A percentile compares a stretch with the other conserved stretches of the same genome.
These are phyloP conservation scores for Drymodes brunneopygia DNA, from an alignment of 2,113 vertebrate species.

Conservation along the genomic window DNA sequence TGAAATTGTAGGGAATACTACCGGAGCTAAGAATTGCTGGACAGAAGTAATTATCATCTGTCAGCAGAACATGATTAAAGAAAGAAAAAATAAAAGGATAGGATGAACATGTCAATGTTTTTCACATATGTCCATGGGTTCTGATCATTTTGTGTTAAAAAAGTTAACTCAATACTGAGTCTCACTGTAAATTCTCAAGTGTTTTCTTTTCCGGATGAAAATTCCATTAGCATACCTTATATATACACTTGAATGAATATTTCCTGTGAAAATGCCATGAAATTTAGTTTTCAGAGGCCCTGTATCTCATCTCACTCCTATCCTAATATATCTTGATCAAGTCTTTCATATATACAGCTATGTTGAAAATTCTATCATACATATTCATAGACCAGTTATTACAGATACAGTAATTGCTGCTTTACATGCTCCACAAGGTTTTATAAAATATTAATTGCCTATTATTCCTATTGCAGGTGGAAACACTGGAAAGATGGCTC, in stretches of 20 bases:
- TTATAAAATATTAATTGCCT: conserved; percentile 69
- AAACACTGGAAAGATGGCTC: not conserved
- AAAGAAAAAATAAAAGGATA: not conserved
- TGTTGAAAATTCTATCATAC: conserved; percentile 44
- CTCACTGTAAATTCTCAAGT: not conserved
- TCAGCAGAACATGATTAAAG: not conserved
- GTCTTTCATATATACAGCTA: not conserved
- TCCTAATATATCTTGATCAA: conserved; percentile 8
- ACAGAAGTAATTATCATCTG: not conserved
- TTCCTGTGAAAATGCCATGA: not conserved
- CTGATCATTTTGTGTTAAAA: not conserved
- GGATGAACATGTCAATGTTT: not conserved
- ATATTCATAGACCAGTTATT: conserved; percentile 63
- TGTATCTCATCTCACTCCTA: not conserved
- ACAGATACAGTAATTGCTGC: conserved; percentile 48
- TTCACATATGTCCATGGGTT: not conserved
- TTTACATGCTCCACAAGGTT: conserved; percentile 47
- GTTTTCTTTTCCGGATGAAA: not conserved
- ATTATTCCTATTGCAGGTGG: conserved; percentile 47
- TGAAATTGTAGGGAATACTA: not conserved
- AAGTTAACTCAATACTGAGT: not conserved
- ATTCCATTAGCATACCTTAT: not conserved
- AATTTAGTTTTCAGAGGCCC: not conserved
- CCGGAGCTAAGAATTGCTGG: not conserved
- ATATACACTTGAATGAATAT: not conserved